A percentile compares a stretch with the other conserved stretches of the same genome.
These are phyloP conservation scores for Tenualosa ilisha DNA, from an alignment of 2,797 vertebrate species.

Conservation along the genomic window DNA sequence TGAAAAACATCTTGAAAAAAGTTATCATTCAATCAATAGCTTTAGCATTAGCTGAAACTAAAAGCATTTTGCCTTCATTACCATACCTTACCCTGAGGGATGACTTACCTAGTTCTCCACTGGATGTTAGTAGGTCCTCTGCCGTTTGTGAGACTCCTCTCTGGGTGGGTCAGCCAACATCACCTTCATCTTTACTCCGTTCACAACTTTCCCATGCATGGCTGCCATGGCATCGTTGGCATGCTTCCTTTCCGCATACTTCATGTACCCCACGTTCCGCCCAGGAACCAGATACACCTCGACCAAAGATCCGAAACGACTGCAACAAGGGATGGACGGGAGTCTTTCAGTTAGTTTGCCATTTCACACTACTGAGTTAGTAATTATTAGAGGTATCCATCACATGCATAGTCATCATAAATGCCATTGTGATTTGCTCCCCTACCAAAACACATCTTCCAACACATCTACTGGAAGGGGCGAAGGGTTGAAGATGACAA, in stretches of 20 bases:
- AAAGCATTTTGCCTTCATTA: background rate
- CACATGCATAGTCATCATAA: background rate
- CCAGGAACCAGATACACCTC: constrained; percentile 91
- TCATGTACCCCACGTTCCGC: constrained; percentile 92
- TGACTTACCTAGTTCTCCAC: constrained; percentile 45
- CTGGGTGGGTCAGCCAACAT: constrained; percentile 91
- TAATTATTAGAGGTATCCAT: background rate
- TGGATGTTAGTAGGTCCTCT: constrained; percentile 83
- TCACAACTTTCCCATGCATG: constrained; percentile 87
- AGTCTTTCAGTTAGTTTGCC: background rate
- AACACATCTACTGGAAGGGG: constrained; percentile 85
- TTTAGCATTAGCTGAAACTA: background rate
- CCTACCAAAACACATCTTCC: constrained; percentile 96
- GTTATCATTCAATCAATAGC: background rate
- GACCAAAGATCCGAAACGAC: constrained; percentile 91
- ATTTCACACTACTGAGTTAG: background rate
- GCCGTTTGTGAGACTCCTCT: constrained; percentile 92
- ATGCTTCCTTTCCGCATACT: constrained; percentile 86
- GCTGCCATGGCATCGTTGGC: constrained; percentile 88
- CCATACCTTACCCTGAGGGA: constrained; percentile 42
- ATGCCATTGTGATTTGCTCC: constrained; percentile 35
- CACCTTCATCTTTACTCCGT: constrained; percentile 93
- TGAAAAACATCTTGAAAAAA: background rate
- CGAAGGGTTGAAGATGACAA: constrained; percentile 91
- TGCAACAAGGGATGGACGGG: constrained; percentile 54